phyloP scores from a whole-genome alignment of 2,888 invertebrate species.

The Ganaspis brasiliensis region DNA sequence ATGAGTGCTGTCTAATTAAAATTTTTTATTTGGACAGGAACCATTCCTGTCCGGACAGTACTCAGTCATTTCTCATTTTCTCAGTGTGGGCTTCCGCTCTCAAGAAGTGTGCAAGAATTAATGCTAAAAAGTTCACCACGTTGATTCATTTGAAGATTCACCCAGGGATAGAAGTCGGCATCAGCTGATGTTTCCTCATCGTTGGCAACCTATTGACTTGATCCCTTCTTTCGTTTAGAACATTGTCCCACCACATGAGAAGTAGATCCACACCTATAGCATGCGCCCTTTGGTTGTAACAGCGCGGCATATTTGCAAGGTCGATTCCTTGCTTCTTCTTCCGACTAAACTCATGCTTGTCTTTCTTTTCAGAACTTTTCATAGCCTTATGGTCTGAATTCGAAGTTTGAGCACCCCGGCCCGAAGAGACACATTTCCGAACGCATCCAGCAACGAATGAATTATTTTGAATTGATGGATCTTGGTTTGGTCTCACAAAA shows the following conservation, averaged over 20 bases:
- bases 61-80: no score
- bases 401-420: no score
- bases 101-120: background rate
- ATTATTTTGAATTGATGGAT: no score
- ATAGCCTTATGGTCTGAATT: no score
- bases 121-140: background rate
- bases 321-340: background rate
- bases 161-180: no score
- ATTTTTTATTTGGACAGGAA: no score
- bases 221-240: background rate
- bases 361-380: no score
- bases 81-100: background rate
- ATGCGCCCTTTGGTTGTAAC: constrained; percentile 16
- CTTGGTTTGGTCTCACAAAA: constrained; percentile 54
- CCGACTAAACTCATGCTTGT: background rate
- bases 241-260: background rate
- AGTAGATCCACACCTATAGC: constrained; percentile 4
- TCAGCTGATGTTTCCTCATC: background rate
- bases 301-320: background rate
- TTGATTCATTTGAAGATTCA: background rate
- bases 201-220: background rate
- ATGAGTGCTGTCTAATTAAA: no score
- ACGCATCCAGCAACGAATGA: no score
- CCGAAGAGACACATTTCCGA: constrained; percentile 35
- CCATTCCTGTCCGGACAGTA: no score